These are phyloP conservation scores for Pholis gunnellus DNA, from an alignment of 2,113 vertebrate genomes.

Conservation along the genomic window DNA sequence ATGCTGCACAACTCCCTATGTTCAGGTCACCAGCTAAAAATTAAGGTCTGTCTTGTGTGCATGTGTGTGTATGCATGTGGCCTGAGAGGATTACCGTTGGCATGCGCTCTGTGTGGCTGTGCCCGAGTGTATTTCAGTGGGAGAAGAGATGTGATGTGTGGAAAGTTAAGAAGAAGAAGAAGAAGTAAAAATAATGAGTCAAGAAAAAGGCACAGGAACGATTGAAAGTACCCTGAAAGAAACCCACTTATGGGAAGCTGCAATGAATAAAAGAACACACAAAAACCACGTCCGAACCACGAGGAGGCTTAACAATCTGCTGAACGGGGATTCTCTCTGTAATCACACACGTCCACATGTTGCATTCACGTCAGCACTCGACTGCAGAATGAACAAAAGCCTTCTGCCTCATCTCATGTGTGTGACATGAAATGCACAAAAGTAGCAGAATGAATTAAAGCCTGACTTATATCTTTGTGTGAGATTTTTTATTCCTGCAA, in stretches of 20 bases:
- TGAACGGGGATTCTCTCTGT: neutral
- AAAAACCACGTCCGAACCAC: neutral
- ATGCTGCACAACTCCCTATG: neutral
- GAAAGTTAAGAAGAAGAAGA: too few species aligned
- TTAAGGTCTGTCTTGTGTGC: neutral
- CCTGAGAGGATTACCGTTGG: neutral
- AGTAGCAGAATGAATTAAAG: neutral
- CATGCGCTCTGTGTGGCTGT: neutral
- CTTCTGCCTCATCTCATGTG: neutral
- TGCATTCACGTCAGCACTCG: neutral
- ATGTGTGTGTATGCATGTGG: neutral
- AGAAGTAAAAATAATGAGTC: neutral
- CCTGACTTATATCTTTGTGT: slow-evolving; percentile 14
- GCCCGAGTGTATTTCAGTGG: neutral
- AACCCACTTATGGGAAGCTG: neutral
- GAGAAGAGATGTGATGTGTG: neutral
- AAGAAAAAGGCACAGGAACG: too few species aligned
- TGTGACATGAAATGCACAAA: neutral
- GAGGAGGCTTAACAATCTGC: neutral
- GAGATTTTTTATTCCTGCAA: neutral
- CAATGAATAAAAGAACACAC: neutral
- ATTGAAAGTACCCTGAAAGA: neutral
- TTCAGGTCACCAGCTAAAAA: slow-evolving; percentile 27
- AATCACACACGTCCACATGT: too few species aligned
- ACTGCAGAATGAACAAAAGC: neutral